Evolutionary conservation across 2,797 vertebrate species (phyloP), one percentile per base, ranked within the genome.

Genomic region (Tenualosa thibaudeaui): DNA sequence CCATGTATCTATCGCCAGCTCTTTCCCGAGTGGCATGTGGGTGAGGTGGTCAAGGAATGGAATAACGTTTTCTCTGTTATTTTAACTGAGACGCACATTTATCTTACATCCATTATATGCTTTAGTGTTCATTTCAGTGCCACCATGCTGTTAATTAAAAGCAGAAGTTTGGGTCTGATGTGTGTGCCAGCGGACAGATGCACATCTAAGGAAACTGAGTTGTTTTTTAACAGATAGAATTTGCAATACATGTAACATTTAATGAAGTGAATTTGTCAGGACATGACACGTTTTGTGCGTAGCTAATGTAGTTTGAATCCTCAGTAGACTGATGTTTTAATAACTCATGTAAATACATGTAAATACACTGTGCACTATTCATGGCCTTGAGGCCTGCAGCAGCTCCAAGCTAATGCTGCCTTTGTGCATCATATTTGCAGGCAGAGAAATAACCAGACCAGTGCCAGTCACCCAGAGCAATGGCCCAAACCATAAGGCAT

Each of bases 241-340:
- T n/a, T n/a, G 58, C 6, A 60, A n/a, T 2, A n/a, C 22, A 60
- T 60, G 58, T 24, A 2, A 60, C 58, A 60, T 60, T 8, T n/a
- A 60, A 17, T n/a, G 56, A 22, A 6, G 2, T 7, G 4, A 19
- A 56, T 56, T 60, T n/a, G 24, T n/a, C 17, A n/a, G 58, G n/a
- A 1, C 17, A n/a, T 22, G n/a, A 1, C n/a, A 60, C 31, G 2
- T 56, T 60, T 60, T 56, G 53, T 13, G 19, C 58, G 8, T 60
- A 6, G 1, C n/a, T 2, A 6, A 60, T 60, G n/a, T n/a, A 60
- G 5, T 24, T n/a, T n/a, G 22, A 60, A 60, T 60, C 24, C 58
- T 60, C 58, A 60, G 58, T n/a, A n/a, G 58, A 60, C 58, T 60
- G n/a, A 17, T 60, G n/a, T 60, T 24, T 60, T 60, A 60, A 60